A percentile compares a stretch with the other conserved stretches of the same genome.
These are phyloP conservation scores for Netta rufina DNA, from an alignment of 2,797 vertebrate genomes.

Conservation along the genomic window DNA sequence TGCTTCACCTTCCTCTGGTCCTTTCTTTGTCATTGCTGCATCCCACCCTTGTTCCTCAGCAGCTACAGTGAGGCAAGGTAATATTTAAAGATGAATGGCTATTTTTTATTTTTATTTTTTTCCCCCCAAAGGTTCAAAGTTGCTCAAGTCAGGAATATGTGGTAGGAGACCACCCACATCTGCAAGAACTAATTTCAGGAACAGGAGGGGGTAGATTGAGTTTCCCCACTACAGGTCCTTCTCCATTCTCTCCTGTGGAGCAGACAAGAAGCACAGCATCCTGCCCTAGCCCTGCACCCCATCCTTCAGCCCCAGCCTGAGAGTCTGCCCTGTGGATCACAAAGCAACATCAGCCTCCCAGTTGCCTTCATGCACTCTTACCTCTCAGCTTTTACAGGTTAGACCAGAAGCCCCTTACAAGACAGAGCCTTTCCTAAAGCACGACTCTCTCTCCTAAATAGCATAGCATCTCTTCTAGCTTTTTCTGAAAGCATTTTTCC, in stretches of 20 bases:
- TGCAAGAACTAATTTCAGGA: not conserved
- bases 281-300: not conserved
- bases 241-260: not conserved
- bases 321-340: not conserved
- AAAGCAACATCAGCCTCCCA: not conserved
- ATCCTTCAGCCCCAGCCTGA: not conserved
- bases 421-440: not conserved
- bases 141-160: not conserved
- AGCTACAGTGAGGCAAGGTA: not conserved
- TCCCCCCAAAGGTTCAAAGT: not conserved
- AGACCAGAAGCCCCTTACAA: not conserved
- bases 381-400: fast-evolving
- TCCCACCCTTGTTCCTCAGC: not conserved
- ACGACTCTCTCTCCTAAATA: not conserved
- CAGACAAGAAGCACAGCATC: not conserved
- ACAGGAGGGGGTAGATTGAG: fast-evolving
- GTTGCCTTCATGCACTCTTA: not conserved
- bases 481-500: not conserved
- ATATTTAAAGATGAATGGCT: not conserved
- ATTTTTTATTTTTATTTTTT: not conserved
- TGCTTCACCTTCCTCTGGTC: not conserved
- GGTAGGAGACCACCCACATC: not conserved
- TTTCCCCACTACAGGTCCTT: not conserved
- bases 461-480: fast-evolving
- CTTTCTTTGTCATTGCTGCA: not conserved